Percentiles rank a stretch among this genome's conserved stretches.
Conservation (phyloP, 2,113 vertebrate species). For the Aspidoscelis tigris region DNA sequence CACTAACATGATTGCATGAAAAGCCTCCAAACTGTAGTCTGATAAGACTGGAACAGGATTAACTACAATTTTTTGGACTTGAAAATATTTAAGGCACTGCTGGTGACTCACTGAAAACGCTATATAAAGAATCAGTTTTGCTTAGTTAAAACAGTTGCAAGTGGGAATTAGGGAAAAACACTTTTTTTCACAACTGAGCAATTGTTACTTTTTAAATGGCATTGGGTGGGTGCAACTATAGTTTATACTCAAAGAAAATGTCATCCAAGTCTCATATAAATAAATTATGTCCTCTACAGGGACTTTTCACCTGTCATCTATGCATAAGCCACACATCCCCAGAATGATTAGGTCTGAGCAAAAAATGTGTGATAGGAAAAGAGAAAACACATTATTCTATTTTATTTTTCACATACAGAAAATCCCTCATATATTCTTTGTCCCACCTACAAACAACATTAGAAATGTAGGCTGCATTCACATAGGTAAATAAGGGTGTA, state of each 20-base stretch:
- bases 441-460: constrained; percentile 1
- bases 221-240: constrained; percentile 30
- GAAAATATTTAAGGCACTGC: constrained; percentile 5
- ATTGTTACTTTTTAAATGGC: constrained; percentile 46
- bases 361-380: background rate
- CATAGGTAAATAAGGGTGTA: background rate
- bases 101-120: constrained; percentile 23
- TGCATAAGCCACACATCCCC: constrained; percentile 13
- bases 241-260: constrained; percentile 35
- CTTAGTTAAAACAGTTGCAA: constrained; percentile 31
- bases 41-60: background rate
- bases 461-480: background rate
- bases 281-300: constrained; percentile 20
- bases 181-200: constrained; percentile 33
- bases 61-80: background rate
- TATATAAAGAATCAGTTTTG: constrained; percentile 33
- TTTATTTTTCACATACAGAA: background rate
- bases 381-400: too few relatives aligned
- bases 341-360: background rate
- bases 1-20: background rate
- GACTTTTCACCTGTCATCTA: constrained; percentile 21
- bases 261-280: constrained; percentile 32
- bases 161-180: constrained; percentile 35
- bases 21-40: background rate
- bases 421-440: constrained; percentile 1